Base-by-base conservation (phyloP, 2,797 vertebrate species). In the Serranus cabrilla region DNA sequence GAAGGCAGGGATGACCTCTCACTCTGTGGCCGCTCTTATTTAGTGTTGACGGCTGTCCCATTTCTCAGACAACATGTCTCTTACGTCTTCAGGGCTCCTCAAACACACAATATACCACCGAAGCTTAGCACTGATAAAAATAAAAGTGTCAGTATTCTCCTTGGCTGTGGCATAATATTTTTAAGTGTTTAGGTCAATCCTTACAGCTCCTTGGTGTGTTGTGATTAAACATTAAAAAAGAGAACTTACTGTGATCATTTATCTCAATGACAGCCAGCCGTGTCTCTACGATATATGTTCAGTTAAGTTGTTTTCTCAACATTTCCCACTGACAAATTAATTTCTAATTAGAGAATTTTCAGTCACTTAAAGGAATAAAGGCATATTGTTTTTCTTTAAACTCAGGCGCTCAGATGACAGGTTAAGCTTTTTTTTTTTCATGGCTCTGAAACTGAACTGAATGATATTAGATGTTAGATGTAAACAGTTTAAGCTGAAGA, bases 1-100 rank as follows among this genome's bases (percentile, higher is more conserved):
- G 71, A 64, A 73, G 45, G 46, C 14, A 27, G 43, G 2, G 79
- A 43, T 81, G 90, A 88, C 83, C 82, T 85, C 59, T 74, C 46
- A 49, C 69, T 80, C 76, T 76, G 59, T 45, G 51, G 64, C 57
- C 52, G 45, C 74, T 68, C 74, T 87, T 55, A 55, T 86, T 85
- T 69, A 80, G 74, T 39, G 76, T 80, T 76, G 65, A 71, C 63
- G 69, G 72, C 71, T 70, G 80, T 79, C 52, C 61, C n/a, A 0
- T 47, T 42, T 31, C 63, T 71, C 62, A 58, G 16, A 79, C 42
- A 42, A 69, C 50, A 20, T 21, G 57, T 65, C 58, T 73, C 61
- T 68, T 43, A 64, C 10, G 14, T 74, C 43, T 45, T 78, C 55
- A 54, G 40, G 47, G 52, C 25, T 17, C 17, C 11, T 23, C 11